A percentile compares a stretch with the other conserved stretches of the same genome.
Evolutionary conservation across 2,797 vertebrate genomes (phyloP).

Genomic region (Babyrousa celebensis): DNA sequence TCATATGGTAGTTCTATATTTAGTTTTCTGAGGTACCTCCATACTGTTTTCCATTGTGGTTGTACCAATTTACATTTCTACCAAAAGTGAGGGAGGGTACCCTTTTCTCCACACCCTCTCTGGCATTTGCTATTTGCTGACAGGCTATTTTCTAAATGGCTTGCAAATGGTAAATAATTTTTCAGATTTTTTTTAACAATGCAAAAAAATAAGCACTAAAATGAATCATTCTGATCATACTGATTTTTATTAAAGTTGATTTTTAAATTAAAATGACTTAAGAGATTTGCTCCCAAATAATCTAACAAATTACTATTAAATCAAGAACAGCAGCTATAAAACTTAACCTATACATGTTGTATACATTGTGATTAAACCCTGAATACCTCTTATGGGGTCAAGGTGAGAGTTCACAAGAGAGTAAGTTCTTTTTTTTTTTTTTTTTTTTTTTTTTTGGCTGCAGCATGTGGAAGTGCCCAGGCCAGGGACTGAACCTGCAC

Average conservation of each 20-base stretch:
- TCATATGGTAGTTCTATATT: no score
- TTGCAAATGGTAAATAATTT: neutral
- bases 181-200: neutral
- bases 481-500: no score
- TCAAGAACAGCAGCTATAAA: slow-evolving; percentile 29
- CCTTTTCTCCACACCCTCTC: no score
- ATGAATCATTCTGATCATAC: slow-evolving; percentile 20
- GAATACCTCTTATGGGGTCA: neutral
- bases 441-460: no score
- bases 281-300: slow-evolving; percentile 8
- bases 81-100: no score
- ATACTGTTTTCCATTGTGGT: no score
- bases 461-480: no score
- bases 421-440: no score
- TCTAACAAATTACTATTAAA: slow-evolving; percentile 49
- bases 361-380: slow-evolving; percentile 9
- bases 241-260: slow-evolving; percentile 23
- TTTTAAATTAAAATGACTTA: neutral
- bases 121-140: no score
- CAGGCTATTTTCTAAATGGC: slow-evolving; percentile 3
- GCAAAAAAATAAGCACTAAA: slow-evolving; percentile 49
- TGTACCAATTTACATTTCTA: no score
- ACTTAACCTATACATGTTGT: neutral
- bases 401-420: neutral
- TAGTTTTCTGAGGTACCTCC: no score